Evolutionary conservation across 2,888 invertebrate species (phyloP), one percentile per base, ranked within the genome.

Genomic region (Leptothorax acervorum): DNA sequence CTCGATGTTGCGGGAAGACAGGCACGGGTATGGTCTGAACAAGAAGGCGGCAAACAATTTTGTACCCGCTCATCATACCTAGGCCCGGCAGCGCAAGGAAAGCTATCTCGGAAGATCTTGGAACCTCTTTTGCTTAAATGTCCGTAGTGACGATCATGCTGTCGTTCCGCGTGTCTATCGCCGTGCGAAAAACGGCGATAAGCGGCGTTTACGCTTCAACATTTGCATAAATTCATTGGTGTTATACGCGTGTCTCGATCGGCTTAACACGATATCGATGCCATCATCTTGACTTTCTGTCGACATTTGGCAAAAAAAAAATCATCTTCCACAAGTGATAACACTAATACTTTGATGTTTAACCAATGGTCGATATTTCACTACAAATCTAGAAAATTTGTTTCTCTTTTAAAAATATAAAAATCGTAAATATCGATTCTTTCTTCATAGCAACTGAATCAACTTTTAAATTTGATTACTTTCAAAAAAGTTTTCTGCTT

Each of bases 21-120:
- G 35, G 74, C 31, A 28, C 23, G 66, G 23, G 57, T 60, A 51
- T 65, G 48, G 35, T 57, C 23, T 70, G 45, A 57, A 60, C 79
- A 84, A 84, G 65, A 81, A 35, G 45, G 71, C 31, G 81, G 84
- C 45, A 84, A 84, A 81, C 84, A 84, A 81, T 81, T 81, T 84
- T 68, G 73, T 65, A 18, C 71, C 55, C 51, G 42, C 63, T 82
- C 60, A 39, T 60, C 57, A 60, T 79, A 65, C 70, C 39, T 55
- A 15, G 42, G 45, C 68, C 11, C 39, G 42, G 12, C 68, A n/a
- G 15, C n/a, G 55, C 31, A 5, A 18, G 53, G 62, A 28, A 53
- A 53, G 42, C 81, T 84, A 84, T 84, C 84, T 71, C 3, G 11
- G 18, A 5, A 65, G 84, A 84, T 84, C 81, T 71, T 81, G 42